Evolutionary conservation across 1,140 invertebrate species (phyloP).

Genomic region (Colletes gigas): DNA sequence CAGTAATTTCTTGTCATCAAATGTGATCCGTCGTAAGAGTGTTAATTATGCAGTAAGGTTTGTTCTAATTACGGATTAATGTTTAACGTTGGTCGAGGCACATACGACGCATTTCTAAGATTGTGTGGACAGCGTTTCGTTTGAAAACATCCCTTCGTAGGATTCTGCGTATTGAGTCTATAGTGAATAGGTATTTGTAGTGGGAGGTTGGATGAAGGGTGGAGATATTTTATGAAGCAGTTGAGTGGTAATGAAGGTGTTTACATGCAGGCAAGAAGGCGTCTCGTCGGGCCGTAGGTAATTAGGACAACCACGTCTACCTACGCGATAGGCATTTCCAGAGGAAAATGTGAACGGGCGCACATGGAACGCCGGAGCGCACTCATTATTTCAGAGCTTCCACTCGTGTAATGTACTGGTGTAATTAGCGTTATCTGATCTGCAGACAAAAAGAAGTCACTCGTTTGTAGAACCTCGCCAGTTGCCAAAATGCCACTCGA

Average conservation of each 20-base stretch:
- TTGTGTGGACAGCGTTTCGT: background rate
- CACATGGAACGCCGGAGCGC: conserved; percentile 32
- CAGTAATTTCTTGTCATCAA: no score
- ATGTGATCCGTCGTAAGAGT: no score
- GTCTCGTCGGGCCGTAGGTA: conserved; percentile 60
- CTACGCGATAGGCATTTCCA: conserved; percentile 63
- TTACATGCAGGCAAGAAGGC: conserved; percentile 68
- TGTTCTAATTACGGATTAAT: no score
- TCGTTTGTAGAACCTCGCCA: conserved; percentile 49
- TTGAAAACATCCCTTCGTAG: background rate
- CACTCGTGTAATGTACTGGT: conserved; percentile 54
- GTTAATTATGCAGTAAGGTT: no score
- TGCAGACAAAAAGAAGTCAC: conserved; percentile 50
- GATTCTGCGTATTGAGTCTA: conserved; percentile 26
- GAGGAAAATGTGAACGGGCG: conserved; percentile 53
- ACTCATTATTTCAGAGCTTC: conserved; percentile 60
- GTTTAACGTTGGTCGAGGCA: background rate
- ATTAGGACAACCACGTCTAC: conserved; percentile 60
- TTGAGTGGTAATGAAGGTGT: conserved; percentile 67
- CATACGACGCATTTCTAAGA: background rate
- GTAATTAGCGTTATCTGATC: conserved; percentile 65
- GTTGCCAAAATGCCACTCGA: conserved; percentile 31
- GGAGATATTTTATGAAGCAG: conserved; percentile 64
- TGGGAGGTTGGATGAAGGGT: background rate
- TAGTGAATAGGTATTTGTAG: conserved; percentile 33